A percentile compares a stretch with the other conserved stretches of the same genome.
Conservation (phyloP, 2,113 vertebrate species). For the Eulacestoma nigropectus region DNA sequence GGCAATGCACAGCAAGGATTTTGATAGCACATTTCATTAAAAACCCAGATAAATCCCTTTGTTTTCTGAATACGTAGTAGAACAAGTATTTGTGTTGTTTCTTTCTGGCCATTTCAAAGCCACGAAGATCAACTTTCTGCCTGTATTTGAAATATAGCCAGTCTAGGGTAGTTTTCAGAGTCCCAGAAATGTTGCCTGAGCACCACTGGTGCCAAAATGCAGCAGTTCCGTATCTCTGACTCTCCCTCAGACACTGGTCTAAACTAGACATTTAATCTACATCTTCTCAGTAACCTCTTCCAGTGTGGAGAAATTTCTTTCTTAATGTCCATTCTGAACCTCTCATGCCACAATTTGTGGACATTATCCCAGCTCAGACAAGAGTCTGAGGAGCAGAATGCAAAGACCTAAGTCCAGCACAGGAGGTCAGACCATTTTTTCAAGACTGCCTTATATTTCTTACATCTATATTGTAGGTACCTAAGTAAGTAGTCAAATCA, state of each 20-base stretch:
- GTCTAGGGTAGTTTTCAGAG: background rate
- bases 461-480: background rate
- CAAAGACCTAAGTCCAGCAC: background rate
- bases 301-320: background rate
- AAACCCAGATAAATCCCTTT: background rate
- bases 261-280: background rate
- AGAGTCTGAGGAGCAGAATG: background rate
- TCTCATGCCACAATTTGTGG: background rate
- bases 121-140: background rate
- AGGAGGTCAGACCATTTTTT: background rate
- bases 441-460: background rate
- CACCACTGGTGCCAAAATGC: rapidly evolving
- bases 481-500: background rate
- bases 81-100: background rate
- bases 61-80: background rate
- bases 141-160: background rate
- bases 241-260: background rate
- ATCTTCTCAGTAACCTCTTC: background rate
- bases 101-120: background rate
- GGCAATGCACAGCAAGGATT: background rate
- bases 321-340: background rate
- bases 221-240: background rate
- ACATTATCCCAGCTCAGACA: background rate
- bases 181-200: background rate
- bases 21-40: background rate